These are phyloP conservation scores for Sebastes melanostomus DNA, from an alignment of 2,797 vertebrate genomes.

Conservation along the genomic window DNA sequence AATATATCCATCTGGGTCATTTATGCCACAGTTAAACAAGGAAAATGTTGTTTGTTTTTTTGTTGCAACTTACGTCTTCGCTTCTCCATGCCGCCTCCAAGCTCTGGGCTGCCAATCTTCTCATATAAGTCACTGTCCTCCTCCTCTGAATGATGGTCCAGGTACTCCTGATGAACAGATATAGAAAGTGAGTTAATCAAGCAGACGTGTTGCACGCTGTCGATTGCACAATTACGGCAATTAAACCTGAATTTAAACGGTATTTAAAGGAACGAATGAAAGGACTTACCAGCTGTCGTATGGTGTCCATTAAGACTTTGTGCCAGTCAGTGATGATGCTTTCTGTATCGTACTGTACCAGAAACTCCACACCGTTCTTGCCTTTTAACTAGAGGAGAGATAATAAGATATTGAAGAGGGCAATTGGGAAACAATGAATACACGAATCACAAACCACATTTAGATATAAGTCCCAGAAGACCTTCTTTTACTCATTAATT, in stretches of 20 bases:
- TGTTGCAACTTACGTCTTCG: constrained; percentile 38
- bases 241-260: not conserved
- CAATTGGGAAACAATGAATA: not conserved
- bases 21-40: not conserved
- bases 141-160: constrained; percentile 73
- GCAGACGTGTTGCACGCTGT: not conserved
- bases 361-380: constrained; percentile 87
- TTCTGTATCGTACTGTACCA: constrained; percentile 94
- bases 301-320: constrained; percentile 87
- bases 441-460: not conserved
- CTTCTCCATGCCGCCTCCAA: constrained; percentile 53
- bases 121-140: constrained; percentile 81
- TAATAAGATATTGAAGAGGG: not conserved
- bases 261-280: not conserved
- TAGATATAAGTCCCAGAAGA: not conserved
- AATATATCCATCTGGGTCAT: not conserved
- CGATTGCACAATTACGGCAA: too few species aligned
- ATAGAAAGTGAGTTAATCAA: not conserved
- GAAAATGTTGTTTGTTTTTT: not conserved
- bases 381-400: constrained; percentile 85
- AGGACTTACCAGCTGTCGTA: constrained; percentile 83
- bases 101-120: constrained; percentile 73
- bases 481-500: not conserved
- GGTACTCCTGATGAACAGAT: constrained; percentile 66
- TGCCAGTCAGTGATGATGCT: constrained; percentile 92